These are phyloP conservation scores for Aphodius sticticus DNA, from an alignment of 2,888 invertebrate genomes.

Conservation along the genomic window DNA sequence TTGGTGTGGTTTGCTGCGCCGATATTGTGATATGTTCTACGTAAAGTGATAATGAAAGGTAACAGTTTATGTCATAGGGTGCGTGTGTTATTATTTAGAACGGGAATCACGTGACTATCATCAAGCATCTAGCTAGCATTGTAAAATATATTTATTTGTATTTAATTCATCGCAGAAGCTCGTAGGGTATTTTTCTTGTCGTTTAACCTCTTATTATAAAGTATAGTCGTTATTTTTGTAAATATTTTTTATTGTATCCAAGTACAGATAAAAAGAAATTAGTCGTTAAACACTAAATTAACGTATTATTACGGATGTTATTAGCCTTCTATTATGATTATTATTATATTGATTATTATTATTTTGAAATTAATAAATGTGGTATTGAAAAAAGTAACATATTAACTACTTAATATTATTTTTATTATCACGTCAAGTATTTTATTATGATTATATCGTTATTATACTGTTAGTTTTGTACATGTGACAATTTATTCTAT, in stretches of 20 bases:
- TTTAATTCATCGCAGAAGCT: background rate
- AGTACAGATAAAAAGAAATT: background rate
- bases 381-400: background rate
- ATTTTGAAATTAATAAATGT: background rate
- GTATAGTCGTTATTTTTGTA: background rate
- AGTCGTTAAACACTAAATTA: background rate
- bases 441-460: no score
- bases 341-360: conserved; percentile 4
- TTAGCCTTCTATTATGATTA: background rate
- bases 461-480: background rate
- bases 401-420: background rate
- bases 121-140: conserved; percentile 8
- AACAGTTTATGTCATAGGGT: conserved; percentile 19
- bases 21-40: conserved; percentile 8
- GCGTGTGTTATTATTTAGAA: background rate
- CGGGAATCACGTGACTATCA: background rate
- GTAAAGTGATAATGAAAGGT: background rate
- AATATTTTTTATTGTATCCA: background rate
- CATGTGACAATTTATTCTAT: background rate
- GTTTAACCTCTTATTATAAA: conserved; percentile 8
- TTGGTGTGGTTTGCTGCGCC: background rate
- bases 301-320: background rate
- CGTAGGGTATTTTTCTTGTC: background rate
- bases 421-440: background rate
- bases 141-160: conserved; percentile 17